Evolutionary conservation across 2,888 invertebrate species (phyloP).

Genomic region (Hirudinaria manillensis): DNA sequence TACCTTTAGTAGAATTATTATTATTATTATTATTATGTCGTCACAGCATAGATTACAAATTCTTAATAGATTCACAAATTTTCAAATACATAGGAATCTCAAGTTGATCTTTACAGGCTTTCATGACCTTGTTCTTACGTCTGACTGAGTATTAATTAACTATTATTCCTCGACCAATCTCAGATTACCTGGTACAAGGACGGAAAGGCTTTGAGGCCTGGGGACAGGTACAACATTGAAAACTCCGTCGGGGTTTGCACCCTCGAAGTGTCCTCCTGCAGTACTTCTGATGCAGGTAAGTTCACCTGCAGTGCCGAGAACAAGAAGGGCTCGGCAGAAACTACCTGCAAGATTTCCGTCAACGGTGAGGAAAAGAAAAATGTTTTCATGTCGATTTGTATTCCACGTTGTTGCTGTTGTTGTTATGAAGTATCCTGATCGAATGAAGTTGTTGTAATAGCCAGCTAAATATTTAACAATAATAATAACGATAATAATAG

Average conservation of each 20-base stretch:
- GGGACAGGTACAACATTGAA: slow-evolving; percentile 72
- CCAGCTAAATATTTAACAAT: too few species aligned
- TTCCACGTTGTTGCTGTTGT: background rate
- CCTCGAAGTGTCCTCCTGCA: slow-evolving; percentile 89
- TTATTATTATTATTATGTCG: background rate
- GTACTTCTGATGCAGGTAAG: slow-evolving; percentile 88
- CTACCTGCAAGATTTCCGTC: slow-evolving; percentile 68
- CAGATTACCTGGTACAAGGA: slow-evolving; percentile 72
- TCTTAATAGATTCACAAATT: too few species aligned
- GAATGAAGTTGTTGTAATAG: background rate
- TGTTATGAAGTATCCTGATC: background rate
- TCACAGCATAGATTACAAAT: background rate
- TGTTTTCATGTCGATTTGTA: background rate
- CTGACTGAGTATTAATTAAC: too few species aligned
- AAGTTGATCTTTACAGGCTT: too few species aligned
- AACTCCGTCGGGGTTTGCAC: slow-evolving; percentile 91
- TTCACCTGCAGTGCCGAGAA: slow-evolving; percentile 91
- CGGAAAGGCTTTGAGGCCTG: slow-evolving; percentile 79
- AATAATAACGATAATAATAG: too few species aligned
- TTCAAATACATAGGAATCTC: too few species aligned
- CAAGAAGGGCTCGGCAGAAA: slow-evolving; percentile 87
- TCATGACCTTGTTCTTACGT: too few species aligned
- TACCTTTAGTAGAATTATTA: background rate
- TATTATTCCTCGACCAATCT: background rate
- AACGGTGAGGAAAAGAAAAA: slow-evolving; percentile 39